Base-by-base conservation (phyloP, 2,797 vertebrate genomes). In the Sebastes umbrosus region DNA sequence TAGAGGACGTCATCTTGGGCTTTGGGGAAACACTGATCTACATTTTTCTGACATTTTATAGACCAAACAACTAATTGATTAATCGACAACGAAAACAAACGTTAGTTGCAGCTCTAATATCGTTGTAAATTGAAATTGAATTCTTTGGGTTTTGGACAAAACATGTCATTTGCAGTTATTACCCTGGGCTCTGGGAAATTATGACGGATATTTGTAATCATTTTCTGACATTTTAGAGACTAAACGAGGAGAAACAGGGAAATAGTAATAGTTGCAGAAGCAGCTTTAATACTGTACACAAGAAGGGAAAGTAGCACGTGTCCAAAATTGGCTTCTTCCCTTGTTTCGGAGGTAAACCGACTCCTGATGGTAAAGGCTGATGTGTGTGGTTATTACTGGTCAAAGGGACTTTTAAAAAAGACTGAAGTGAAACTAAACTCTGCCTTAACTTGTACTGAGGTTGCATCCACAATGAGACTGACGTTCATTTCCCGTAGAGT, bases 351-450 rank as follows among this genome's bases (percentile, higher is more conserved):
- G 9, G n/a, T 66, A n/a, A 59, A 34, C 9, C 8, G 25, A 25
- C 39, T 67, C 11, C 24, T 58, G 27, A 10, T 8, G 4, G 24
- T 29, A 3, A 8, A 39, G 25, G 9, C 3, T n/a, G 18, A 34
- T 1, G 0, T 7, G 4, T 57, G 58, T 22, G 31, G 63, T 58
- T n/a, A 36, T 32, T 22, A 36, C 1, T 11, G 20, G 16, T 54
- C 4, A 0, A 63, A 62, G 34, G 5, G 9, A 16, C 34, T 5
- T 50, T 3, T 25, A 3, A 60, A 75, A 71, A 46, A 27, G 43
- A 29, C n/a, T 10, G 68, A 84, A 84, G 67, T 80, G 72, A 87
- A 88, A 83, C 50, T 57, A 79, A 76, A 43, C n/a, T 73, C 0
- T 6, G 6, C 3, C 3, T 60, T 59, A n/a, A 39, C 7, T 75